Base-by-base conservation (phyloP, 2,113 vertebrate species). In the Xiphorhynchus elegans region DNA sequence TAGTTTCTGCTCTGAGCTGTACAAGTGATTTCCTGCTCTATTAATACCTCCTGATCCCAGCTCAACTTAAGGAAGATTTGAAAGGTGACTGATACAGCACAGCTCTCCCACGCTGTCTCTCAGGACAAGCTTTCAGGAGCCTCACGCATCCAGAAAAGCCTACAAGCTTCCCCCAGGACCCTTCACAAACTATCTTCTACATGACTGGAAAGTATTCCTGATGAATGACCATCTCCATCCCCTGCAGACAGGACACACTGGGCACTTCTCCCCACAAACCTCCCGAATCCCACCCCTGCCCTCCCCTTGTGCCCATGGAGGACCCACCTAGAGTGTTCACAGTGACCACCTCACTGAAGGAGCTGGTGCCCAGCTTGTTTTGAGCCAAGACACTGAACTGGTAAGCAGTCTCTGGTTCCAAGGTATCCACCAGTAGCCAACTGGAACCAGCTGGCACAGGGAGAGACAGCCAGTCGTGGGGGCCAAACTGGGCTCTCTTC, bases 331-430 rank as follows among this genome's bases (percentile, higher is more conserved):
- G 98, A 97, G 99, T 99, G 98, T 98, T 99, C 98, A 99, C 99
- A 98, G 99, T 99, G 99, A 99, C 99, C 98, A 99, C 99, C 98
- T 99, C 99, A 93, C 99, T 99, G 98, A 99, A 99, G 97, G 99
- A 99, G 96, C 99, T 99, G 5, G 99, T 99, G 84, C 99, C 99
- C 98, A 99, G 98, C 97, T 99, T 99, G 98, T 99, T 99, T 96
- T 99, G 99, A 92, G 99, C 99, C 98, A 99, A 98, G 97, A 99
- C 99, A 96, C 99, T 99, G 98, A 99, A 99, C 98, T 99, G 99
- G 97, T 99, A 99, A 5, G 99, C 99, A 7, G 99, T 99, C 98
- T 99, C 99, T 8, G 99, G 98, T 98, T 99, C 99, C 97, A 99
- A 97, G 46, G 98, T 98, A 76, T 99, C 98, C 97, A 99, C 98